Base-by-base conservation (phyloP, 2,888 invertebrate species). In the Liodrosophila aerea region DNA sequence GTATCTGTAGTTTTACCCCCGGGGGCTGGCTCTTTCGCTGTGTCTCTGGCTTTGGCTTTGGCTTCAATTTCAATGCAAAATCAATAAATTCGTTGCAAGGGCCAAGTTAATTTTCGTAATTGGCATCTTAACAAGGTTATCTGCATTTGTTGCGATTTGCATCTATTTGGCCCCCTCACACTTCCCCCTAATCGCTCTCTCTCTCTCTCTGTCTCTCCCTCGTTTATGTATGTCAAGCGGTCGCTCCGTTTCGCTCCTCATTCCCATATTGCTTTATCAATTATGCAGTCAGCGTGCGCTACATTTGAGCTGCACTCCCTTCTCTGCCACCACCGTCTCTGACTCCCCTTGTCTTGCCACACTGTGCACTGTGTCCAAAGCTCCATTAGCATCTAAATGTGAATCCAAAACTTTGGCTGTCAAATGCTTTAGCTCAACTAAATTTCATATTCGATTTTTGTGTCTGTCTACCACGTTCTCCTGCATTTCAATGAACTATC, bases 101-200 rank as follows among this genome's bases (percentile, higher is more conserved):
- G 67, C 71, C 82, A 80, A 80, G 80, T 80, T 80, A 80, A 80
- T 80, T 80, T 80, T 85, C 76, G 80, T 80, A 80, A 80, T 80
- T 80, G 80, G 85, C 80, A 85, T 85, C 78, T 85, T 85, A 80
- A 80, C 80, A 82, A 76, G 80, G 85, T 78, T 80, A 85, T 80
- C 78, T 77, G 69, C 83, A 81, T 81, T 78, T 67, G 62, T 64
- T 77, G 77, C 77, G 75, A 77, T 77, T 78, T 65, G 62, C 70
- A 61, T 69, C 64, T 34, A 44, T 60, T 53, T 64, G 46, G 57
- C 56, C 53, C 41, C 22, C 57, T 64, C 45, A 12, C 45, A 51
- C 53, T 30, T 41, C 11, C 4, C n/a, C 12, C 8, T 18, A 31
- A 45, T 22, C 9, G 9, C 16, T 9, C 45, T 27, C 41, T 13